Evolutionary conservation across 1,140 invertebrate species (phyloP).

Genomic region (Drosophila bocqueti): DNA sequence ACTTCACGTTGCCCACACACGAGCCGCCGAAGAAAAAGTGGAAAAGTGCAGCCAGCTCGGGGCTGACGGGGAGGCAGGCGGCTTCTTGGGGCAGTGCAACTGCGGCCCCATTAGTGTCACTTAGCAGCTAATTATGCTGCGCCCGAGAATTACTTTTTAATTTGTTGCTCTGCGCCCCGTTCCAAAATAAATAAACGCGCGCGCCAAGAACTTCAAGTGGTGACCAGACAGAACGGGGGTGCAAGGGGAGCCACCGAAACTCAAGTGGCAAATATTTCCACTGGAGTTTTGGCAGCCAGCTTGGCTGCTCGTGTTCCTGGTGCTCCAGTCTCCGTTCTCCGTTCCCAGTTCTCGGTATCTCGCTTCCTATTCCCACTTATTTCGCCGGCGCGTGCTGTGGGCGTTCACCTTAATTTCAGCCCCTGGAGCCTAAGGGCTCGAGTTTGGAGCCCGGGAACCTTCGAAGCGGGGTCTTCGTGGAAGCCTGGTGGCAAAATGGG

Average conservation of each 20-base stretch:
- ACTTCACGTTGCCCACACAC: conserved; percentile 44
- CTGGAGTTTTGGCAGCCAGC: conserved; percentile 69
- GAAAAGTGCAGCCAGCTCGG: conserved; percentile 33
- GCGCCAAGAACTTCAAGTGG: conserved; percentile 35
- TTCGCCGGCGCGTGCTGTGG: conserved; percentile 68
- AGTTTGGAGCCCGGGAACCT: conserved; percentile 21
- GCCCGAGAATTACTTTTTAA: conserved; percentile 79
- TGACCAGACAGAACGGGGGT: neutral
- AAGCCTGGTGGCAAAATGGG: conserved; percentile 66
- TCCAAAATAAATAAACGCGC: conserved; percentile 72
- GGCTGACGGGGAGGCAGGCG: conserved; percentile 5
- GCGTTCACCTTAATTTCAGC: conserved; percentile 72
- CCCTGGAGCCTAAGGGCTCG: conserved; percentile 48
- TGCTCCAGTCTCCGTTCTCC: neutral
- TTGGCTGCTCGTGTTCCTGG: conserved; percentile 56
- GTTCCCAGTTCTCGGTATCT: conserved; percentile 1
- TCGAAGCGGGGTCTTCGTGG: conserved; percentile 11
- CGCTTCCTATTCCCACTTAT: conserved; percentile 31
- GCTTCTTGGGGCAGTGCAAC: conserved; percentile 41
- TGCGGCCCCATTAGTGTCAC: conserved; percentile 72
- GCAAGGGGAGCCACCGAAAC: conserved; percentile 28
- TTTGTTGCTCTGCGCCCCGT: conserved; percentile 68
- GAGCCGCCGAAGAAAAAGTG: conserved; percentile 14
- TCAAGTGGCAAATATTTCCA: conserved; percentile 67
- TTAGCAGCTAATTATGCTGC: conserved; percentile 81